Base-by-base conservation (phyloP, 2,888 invertebrate genomes). In the Brachynemurus nebulosus region DNA sequence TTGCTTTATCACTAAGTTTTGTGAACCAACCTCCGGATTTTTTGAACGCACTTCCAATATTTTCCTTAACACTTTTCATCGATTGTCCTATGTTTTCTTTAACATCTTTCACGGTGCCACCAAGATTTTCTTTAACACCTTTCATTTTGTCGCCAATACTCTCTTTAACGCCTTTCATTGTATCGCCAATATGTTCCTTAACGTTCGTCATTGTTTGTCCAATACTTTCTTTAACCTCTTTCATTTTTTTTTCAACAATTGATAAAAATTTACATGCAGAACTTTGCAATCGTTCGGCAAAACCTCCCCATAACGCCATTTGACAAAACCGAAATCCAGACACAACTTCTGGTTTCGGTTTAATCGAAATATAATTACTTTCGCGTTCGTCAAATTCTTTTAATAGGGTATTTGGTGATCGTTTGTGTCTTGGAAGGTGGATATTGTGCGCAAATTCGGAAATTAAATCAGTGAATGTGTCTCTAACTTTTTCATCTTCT, bases 271-370 rank as follows among this genome's bases (percentile, higher is more conserved):
- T 59, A 53, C 80, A 81, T 2, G 71, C 54, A 1, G 67, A 56
- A 19, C 71, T 72, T 45, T 71, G 66, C 16, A 80, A 56, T 48
- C 76, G 61, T 44, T 78, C 71, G 0, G 64, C 67, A 45, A 77
- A 65, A 47, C 76, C 76, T 3, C 75, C 72, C 80, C 80, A 80
- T 6, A 81, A 57, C 5, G 74, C 80, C 69, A 80, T 78, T 61
- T 80, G 72, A 54, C 80, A 81, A 54, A 71, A 76, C 53, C 75
- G 52, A 64, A 71, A 72, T 54, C 69, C 65, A 20, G 65, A 64
- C 3, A 60, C 59, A 1, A 68, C 43, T 47, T 63, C 61, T 11
- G 74, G 64, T 40, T 66, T 59, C 0, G 69, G 60, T 23, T 63
- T 61, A 12, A 79, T 65, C 53, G 72, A 69, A n/a, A 78, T 64